Evolutionary conservation across 2,888 invertebrate species (phyloP), one percentile per base, ranked within the genome.

Genomic region (Nomada ruficornis): DNA sequence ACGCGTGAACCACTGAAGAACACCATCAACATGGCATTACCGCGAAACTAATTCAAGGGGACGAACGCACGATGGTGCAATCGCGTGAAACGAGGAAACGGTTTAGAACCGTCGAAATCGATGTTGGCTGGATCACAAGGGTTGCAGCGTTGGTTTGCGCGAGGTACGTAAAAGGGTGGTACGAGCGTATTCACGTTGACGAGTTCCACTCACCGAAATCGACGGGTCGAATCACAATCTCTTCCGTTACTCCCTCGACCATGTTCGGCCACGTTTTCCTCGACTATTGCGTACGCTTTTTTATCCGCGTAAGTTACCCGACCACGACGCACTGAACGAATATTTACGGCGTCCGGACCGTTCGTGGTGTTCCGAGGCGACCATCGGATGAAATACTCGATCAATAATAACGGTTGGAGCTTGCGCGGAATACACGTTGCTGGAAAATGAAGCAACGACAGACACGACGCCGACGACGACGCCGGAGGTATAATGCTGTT

Each of bases 201-300:
- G 26, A 50, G 20, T 20, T 36, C n/a, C 64, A 91, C 93, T 93
- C 86, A 94, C 94, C 93, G 77, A 93, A 86, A 80, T 93, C 92
- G 81, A 93, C 91, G 79, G 93, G 93, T 77, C 90, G 91, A 83
- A 93, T 93, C 78, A 94, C 90, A 77, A 93, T 79, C 93, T 93
- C 94, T 83, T 92, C 93, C 75, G 90, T 88, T 83, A 90, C 89
- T 88, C 91, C 91, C 77, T 89, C 91, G 90, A 91, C 92, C 92
- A 93, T 93, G 84, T 90, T 89, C 90, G 89, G 92, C 86, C 89
- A 89, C 83, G 75, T 70, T 83, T 69, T n/a, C 47, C 59, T 62
- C 72, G 67, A 26, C 29, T 55, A 60, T 60, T 68, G 26, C 47
- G 26, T 63, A 72, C 71, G 69, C 59, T 60, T 86, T 82, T 47